A percentile compares a stretch with the other conserved stretches of the same genome.
These are phyloP conservation scores for Amyelois transitella DNA, from an alignment of 1,140 invertebrate species.

Conservation along the genomic window DNA sequence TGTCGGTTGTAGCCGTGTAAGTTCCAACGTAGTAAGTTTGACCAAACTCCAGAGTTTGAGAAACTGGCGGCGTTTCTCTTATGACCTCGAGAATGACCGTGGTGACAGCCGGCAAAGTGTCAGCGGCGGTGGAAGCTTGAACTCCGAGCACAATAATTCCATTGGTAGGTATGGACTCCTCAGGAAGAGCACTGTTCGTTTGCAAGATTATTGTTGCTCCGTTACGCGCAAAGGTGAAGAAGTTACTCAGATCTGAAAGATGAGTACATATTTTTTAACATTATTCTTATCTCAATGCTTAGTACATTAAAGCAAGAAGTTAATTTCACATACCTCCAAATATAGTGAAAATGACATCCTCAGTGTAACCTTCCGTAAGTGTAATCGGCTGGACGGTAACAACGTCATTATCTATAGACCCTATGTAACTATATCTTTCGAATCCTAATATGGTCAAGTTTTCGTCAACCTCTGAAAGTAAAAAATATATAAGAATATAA, in stretches of 20 bases:
- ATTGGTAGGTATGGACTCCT: conserved; percentile 5
- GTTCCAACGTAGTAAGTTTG: conserved; percentile 17
- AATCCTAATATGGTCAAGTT: background rate
- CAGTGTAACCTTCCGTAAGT: conserved; percentile 4
- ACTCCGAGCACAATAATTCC: conserved; percentile 13
- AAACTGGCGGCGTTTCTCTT: background rate
- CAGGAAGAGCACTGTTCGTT: conserved; percentile 6
- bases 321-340: conserved; percentile 14
- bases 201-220: background rate
- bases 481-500: no score
- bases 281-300: no score
- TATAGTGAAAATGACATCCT: conserved; percentile 13
- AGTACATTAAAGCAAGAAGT: no score
- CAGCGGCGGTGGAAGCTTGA: conserved; percentile 3
- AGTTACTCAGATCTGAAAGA: conserved; percentile 8
- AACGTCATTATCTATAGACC: background rate
- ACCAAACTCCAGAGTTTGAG: conserved; percentile 8
- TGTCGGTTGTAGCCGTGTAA: conserved; percentile 12
- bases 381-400: background rate
- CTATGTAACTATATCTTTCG: conserved; percentile 3
- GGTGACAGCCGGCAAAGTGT: conserved; percentile 3
- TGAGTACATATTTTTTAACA: conserved; percentile 7
- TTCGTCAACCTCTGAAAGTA: conserved; percentile 1
- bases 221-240: conserved; percentile 1
- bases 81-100: conserved; percentile 9